Evolutionary conservation across 2,797 vertebrate genomes (phyloP), one percentile per base, ranked within the genome.

Genomic region (Triplophysa yarkandensis): DNA sequence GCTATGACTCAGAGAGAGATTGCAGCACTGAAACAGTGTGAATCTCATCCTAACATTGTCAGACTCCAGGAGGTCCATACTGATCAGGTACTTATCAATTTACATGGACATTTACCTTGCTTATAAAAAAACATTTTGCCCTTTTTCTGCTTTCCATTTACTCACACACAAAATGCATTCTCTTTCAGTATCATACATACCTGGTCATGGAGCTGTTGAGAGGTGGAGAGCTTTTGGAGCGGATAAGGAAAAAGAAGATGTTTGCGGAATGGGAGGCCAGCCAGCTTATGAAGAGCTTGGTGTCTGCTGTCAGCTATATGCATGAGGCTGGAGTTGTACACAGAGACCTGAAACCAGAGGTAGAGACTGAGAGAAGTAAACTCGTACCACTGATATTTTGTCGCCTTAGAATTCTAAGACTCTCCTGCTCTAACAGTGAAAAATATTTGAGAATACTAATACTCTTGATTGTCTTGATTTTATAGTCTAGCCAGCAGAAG

Each of bases 261-360:
- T 97, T 97, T 80, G 95, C 93, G 0, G 95, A 97, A 86, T 93
- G 94, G 0, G 94, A 97, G 84, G 95, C 95, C 68, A 96, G 95
- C 82, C 93, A 93, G 87, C 93, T 96, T 80, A 90, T 96, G 77
- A 93, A 93, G 80, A 93, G 93, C 86, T 90, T 97, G 60, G 93
- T 96, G 27, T 96, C 95, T 0, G 94, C 94, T 0, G 94, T 96
- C 86, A 92, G 93, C 86, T 96, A 93, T 90, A 96, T 97, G 95
- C 95, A 97, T 4, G 95, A 95, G 71, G 93, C 92, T 0, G 95
- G 95, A 50, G 95, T 97, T 1, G 95, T 97, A 69, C 95, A 97
- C 85, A 85, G 95, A 0, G 95, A 97, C 85, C 93, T 97, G 44
- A 97, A 97, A 85, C 95, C 95, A 0, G 95, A 97, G 95, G 95